Evolutionary conservation across 2,888 invertebrate genomes (phyloP).

Genomic region (Platycnemis pennipes): DNA sequence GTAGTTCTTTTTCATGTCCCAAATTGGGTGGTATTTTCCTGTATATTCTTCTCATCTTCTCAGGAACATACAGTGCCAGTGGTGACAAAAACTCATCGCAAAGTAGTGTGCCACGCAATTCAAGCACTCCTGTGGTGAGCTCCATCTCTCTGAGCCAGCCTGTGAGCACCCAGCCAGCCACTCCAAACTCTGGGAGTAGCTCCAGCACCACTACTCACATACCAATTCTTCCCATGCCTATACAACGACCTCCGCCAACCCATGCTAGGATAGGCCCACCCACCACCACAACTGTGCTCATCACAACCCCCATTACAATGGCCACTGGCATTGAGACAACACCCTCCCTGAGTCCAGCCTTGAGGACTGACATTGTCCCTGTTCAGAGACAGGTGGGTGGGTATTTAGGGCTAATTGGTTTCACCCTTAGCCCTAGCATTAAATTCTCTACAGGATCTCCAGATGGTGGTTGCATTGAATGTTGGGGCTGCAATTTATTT

Average conservation of each 20-base stretch:
- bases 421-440: neutral
- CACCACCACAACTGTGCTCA: slow-evolving; percentile 78
- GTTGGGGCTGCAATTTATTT: too few relatives aligned
- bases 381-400: slow-evolving; percentile 47
- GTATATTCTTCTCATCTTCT: neutral
- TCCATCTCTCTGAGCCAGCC: neutral
- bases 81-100: slow-evolving; percentile 20
- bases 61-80: slow-evolving; percentile 41
- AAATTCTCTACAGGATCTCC: neutral
- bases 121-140: neutral
- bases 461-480: neutral
- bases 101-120: neutral
- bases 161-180: neutral
- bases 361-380: slow-evolving; percentile 14
- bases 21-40: neutral
- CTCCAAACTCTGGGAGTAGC: neutral
- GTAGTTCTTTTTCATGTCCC: too few relatives aligned
- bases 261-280: slow-evolving; percentile 70
- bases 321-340: slow-evolving; percentile 56
- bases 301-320: slow-evolving; percentile 79
- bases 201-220: slow-evolving; percentile 70
- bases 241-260: slow-evolving; percentile 41
- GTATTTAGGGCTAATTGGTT: neutral
- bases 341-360: neutral
- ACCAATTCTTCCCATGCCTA: slow-evolving; percentile 72